Evolutionary conservation across 2,888 invertebrate genomes (phyloP).

Genomic region (Eristalis pertinax): DNA sequence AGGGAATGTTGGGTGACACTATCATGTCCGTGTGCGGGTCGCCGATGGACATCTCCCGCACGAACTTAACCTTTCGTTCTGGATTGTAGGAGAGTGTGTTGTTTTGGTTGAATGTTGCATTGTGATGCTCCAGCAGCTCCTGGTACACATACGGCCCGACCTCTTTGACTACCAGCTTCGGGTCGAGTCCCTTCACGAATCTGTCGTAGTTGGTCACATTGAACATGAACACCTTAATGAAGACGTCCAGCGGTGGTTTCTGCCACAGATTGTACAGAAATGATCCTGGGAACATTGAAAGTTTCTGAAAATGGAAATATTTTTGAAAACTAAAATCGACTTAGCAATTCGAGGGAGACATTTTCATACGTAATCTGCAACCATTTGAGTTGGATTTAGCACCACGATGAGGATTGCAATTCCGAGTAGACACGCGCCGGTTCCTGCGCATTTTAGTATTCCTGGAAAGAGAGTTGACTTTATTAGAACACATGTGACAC

Average conservation of each 20-base stretch:
- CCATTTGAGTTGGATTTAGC: conserved; percentile 77
- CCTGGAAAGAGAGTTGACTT: conserved; percentile 73
- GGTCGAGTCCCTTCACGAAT: conserved; percentile 85
- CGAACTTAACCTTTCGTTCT: conserved; percentile 83
- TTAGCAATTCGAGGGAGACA: neutral
- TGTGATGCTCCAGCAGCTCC: conserved; percentile 86
- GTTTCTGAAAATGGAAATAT: conserved; percentile 75
- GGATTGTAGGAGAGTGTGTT: conserved; percentile 87
- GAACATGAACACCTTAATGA: conserved; percentile 87
- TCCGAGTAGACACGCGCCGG: conserved; percentile 77
- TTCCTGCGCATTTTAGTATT: conserved; percentile 76
- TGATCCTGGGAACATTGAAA: conserved; percentile 83
- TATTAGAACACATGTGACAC: conserved; percentile 16
- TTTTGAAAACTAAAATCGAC: neutral
- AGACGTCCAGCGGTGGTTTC: conserved; percentile 86
- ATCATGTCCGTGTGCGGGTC: conserved; percentile 85
- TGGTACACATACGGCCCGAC: conserved; percentile 92
- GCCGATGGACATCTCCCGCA: conserved; percentile 86
- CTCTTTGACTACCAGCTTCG: conserved; percentile 87
- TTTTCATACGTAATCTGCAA: conserved; percentile 78
- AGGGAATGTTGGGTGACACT: conserved; percentile 87
- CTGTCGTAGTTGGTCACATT: conserved; percentile 90
- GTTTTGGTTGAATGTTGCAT: conserved; percentile 85
- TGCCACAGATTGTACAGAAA: conserved; percentile 85
- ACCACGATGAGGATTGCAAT: conserved; percentile 76